Evolutionary conservation across 2,888 invertebrate species (phyloP), one percentile per base, ranked within the genome.

Genomic region (Pandemis corylana): DNA sequence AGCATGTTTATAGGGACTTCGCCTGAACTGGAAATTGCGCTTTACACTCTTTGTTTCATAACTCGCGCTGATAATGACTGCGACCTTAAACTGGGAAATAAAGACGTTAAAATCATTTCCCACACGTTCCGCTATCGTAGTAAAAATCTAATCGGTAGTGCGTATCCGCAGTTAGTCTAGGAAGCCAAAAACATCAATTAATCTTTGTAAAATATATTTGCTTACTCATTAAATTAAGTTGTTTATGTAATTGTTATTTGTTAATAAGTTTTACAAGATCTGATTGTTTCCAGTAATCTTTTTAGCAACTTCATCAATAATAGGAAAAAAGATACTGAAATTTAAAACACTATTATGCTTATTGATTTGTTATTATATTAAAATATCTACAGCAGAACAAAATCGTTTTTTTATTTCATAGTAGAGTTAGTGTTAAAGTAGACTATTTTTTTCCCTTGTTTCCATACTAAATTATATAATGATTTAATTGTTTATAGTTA

Each of bases 21-120:
- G 70, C 99, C 99, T 0, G 99, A 99, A 90, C 93, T 98, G 78
- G 99, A 99, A 89, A 95, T 99, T 91, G 97, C 98, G 0, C 89
- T 99, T 3, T 99, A 98, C 87, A 97, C 98, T 0, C 95, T 98
- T 5, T 99, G 99, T 85, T 98, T 97, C 87, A 93, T 97, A 62
- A 93, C 97, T 13, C 95, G 98, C 70, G 96, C 97, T 0, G 97
- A 97, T 82, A 94, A 95, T 75, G 95, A 96, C 6, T 98, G 98
- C 81, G 96, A 96, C 0, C 94, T 98, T 12, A 96, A 96, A 70
- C 90, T 98, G 75, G 96, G 95, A 76, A 97, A 96, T 51, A 96
- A 96, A 76, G 95, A 95, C 78, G 96, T 98, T 77, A 95, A 95
- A 77, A 96, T 98, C 77, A 91, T 96, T 77, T 97, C 98, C 0